phyloP scores from a whole-genome alignment of 2,113 vertebrate genomes.

The Callopanchax toddi region DNA sequence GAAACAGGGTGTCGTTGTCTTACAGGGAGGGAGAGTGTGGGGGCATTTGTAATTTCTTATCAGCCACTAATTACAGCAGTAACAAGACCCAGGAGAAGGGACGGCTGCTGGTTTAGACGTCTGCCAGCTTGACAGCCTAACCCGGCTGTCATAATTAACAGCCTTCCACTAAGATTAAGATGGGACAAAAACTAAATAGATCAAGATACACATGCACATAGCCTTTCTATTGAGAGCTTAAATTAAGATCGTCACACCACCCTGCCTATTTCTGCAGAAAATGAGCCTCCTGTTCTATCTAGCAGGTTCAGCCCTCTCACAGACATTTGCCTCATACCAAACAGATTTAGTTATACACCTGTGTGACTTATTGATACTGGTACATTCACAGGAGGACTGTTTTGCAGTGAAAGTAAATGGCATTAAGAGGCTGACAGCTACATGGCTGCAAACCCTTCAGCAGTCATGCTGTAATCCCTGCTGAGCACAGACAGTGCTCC shows the following conservation, averaged over 20 bases:
- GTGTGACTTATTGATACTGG: conserved; percentile 60
- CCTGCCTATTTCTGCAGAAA: conserved; percentile 53
- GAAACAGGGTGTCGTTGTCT: conserved; percentile 60
- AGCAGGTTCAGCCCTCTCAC: conserved; percentile 28
- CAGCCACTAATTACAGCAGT: conserved; percentile 72
- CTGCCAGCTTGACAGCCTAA: conserved; percentile 74
- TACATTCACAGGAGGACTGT: conserved; percentile 36
- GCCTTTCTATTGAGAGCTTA: conserved; percentile 30
- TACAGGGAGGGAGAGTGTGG: conserved; percentile 40
- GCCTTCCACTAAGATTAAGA: conserved; percentile 78
- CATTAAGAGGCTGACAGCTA: conserved; percentile 34
- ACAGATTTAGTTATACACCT: conserved; percentile 48
- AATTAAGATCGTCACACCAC: conserved; percentile 51
- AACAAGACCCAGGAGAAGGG: conserved; percentile 80
- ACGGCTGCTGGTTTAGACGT: conserved; percentile 71
- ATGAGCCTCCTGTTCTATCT: conserved; percentile 25
- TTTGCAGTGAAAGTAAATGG: conserved; percentile 45
- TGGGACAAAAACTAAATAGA: conserved; percentile 74
- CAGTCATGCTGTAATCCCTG: conserved; percentile 35
- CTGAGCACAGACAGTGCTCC: conserved; percentile 29
- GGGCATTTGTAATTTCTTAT: conserved; percentile 69
- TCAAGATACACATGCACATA: conserved; percentile 40
- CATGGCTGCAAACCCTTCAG: conserved; percentile 37
- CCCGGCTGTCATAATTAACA: too few species aligned
- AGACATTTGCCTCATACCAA: conserved; percentile 25